Evolutionary conservation across 2,888 invertebrate species (phyloP).

Genomic region (Ichneumoninae sp.): DNA sequence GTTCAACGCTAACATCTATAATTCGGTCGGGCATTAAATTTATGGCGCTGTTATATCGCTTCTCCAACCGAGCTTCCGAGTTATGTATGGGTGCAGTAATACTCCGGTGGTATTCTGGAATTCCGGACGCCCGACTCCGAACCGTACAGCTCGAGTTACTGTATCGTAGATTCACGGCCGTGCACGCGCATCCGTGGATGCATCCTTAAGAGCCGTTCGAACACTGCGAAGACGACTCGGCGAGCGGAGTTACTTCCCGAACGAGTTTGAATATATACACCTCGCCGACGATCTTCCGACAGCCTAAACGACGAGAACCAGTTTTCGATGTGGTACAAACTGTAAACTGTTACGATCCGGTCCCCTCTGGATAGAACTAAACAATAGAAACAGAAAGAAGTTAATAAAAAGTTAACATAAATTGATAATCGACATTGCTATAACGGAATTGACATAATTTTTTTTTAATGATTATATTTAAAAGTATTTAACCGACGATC

Average conservation of each 20-base stretch:
- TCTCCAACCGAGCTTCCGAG: not conserved
- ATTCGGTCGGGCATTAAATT: constrained; percentile 11
- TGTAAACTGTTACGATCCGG: not conserved
- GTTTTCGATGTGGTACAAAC: not conserved
- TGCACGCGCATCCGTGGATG: not conserved
- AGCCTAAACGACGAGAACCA: not conserved
- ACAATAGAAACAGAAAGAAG: too few relatives aligned
- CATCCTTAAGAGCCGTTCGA: not conserved
- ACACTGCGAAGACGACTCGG: not conserved
- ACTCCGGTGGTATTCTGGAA: not conserved
- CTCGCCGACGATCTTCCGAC: not conserved
- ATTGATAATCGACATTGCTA: too few relatives aligned
- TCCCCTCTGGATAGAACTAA: not conserved
- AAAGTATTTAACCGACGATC: not conserved
- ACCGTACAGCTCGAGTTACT: constrained; percentile 7
- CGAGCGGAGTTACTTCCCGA: constrained; percentile 2
- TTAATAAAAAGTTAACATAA: too few relatives aligned
- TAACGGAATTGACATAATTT: too few relatives aligned
- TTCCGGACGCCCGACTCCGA: not conserved
- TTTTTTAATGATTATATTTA: too few relatives aligned
- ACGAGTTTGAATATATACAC: constrained; percentile 19
- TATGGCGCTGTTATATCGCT: constrained; percentile 2
- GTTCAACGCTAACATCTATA: constrained; percentile 9
- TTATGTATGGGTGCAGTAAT: constrained; percentile 8
- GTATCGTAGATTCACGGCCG: not conserved